Evolutionary conservation across 1,140 invertebrate species (phyloP).

Genomic region (Drosophila tristis): DNA sequence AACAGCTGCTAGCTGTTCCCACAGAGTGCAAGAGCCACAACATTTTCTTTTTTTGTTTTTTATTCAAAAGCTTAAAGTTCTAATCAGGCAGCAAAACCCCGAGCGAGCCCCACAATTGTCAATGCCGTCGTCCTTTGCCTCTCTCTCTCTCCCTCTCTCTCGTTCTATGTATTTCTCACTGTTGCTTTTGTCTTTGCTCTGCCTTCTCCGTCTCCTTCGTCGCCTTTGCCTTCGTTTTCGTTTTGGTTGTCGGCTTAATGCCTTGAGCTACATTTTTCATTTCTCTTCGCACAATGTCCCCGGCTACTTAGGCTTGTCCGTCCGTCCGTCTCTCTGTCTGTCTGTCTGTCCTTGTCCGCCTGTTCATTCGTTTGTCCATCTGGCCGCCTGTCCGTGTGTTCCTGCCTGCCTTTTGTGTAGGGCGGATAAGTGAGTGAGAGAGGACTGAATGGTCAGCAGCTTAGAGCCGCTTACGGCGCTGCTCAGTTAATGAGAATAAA

Average conservation of each 20-base stretch:
- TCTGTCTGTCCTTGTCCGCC: constrained; percentile 19
- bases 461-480: constrained; percentile 50
- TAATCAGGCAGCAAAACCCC: constrained; percentile 34
- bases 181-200: neutral
- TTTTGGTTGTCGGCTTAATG: constrained; percentile 66
- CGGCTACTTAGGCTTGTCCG: constrained; percentile 60
- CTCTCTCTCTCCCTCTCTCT: neutral
- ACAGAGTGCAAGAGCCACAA: constrained; percentile 35
- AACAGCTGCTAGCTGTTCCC: constrained; percentile 76
- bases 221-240: constrained; percentile 34
- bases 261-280: constrained; percentile 71
- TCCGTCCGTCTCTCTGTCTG: constrained; percentile 6
- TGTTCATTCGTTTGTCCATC: constrained; percentile 6
- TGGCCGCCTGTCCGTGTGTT: constrained; percentile 21
- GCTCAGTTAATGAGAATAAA: constrained; percentile 47
- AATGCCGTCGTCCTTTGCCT: constrained; percentile 18
- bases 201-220: constrained; percentile 6
- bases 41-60: constrained; percentile 18
- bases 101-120: no score
- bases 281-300: constrained; percentile 49
- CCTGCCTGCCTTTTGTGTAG: constrained; percentile 15
- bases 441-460: constrained; percentile 53
- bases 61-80: constrained; percentile 63
- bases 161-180: no score
- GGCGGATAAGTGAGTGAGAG: constrained; percentile 32